These are phyloP conservation scores for Melipona quadrifasciata DNA, from an alignment of 1,140 invertebrate genomes.

Conservation along the genomic window DNA sequence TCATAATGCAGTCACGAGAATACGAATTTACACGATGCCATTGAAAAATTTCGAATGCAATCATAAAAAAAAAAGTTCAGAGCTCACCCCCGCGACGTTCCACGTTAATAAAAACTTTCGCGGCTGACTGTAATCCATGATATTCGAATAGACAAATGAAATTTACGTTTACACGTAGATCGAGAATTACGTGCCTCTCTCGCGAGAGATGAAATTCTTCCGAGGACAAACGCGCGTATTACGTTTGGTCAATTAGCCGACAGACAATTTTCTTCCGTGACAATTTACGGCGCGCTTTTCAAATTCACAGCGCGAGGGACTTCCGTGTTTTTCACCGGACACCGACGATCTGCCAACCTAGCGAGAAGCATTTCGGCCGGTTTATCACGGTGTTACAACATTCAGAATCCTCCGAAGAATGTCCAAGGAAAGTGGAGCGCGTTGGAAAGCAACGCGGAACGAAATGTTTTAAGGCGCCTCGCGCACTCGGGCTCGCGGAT, in stretches of 20 bases:
- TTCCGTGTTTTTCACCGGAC: constrained; percentile 15
- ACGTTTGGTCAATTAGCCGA: not conserved
- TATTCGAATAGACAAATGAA: too few species aligned
- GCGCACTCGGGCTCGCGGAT: constrained; percentile 31
- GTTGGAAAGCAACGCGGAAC: constrained; percentile 56
- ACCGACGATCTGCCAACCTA: not conserved
- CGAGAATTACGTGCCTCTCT: too few species aligned
- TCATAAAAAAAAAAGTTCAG: too few species aligned
- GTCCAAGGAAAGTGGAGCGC: constrained; percentile 63
- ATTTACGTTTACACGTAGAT: too few species aligned
- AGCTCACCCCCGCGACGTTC: too few species aligned
- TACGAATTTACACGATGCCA: too few species aligned
- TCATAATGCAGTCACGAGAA: too few species aligned
- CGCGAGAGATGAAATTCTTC: not conserved
- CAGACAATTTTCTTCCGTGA: not conserved
- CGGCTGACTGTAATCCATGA: too few species aligned
- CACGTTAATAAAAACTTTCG: too few species aligned
- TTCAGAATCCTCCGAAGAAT: constrained; percentile 48
- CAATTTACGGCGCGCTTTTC: not conserved
- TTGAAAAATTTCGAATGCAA: too few species aligned
- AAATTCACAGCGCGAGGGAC: not conserved
- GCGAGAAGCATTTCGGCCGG: constrained; percentile 19
- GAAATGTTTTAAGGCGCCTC: constrained; percentile 37
- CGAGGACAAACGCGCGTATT: not conserved
- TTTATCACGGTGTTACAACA: constrained; percentile 41